Evolutionary conservation across 2,888 invertebrate genomes (phyloP).

Genomic region (Ormyrus pomaceus): DNA sequence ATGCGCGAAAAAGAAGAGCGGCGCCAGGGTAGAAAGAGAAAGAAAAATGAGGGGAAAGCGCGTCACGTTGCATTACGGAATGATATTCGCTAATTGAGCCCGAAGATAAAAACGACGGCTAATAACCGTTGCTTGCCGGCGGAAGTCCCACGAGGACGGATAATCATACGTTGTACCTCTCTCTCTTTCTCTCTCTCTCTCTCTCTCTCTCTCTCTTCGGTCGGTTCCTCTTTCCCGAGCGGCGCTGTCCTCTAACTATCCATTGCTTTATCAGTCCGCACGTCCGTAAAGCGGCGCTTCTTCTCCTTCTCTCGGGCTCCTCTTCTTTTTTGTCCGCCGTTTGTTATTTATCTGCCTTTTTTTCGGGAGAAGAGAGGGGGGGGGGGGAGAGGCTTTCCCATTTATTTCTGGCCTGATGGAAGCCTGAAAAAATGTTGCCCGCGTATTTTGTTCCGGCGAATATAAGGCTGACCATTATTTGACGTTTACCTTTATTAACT

Average conservation of each 20-base stretch:
- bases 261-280: constrained; percentile 54
- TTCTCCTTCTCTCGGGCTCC: constrained; percentile 23
- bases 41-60: constrained; percentile 54
- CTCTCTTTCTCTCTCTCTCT: constrained; percentile 22
- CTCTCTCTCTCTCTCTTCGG: constrained; percentile 31
- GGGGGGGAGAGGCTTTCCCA: constrained; percentile 43
- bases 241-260: constrained; percentile 50
- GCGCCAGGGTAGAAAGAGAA: constrained; percentile 11
- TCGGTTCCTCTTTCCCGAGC: constrained; percentile 8
- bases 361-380: background rate
- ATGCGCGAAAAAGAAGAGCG: constrained; percentile 31
- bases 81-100: constrained; percentile 75
- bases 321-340: constrained; percentile 17
- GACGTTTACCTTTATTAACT: constrained; percentile 57
- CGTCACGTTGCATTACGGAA: constrained; percentile 75
- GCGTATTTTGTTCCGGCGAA: constrained; percentile 4
- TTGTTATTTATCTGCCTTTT: constrained; percentile 4
- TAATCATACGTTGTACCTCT: constrained; percentile 68
- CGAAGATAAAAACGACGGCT: constrained; percentile 74
- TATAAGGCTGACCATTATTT: constrained; percentile 51
- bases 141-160: constrained; percentile 67
- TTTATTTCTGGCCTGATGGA: constrained; percentile 54
- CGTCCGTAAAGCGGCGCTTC: constrained; percentile 29
- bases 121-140: constrained; percentile 68
- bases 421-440: constrained; percentile 46